Evolutionary conservation across 1,140 invertebrate genomes (phyloP).

Genomic region (Drosophila orosa): DNA sequence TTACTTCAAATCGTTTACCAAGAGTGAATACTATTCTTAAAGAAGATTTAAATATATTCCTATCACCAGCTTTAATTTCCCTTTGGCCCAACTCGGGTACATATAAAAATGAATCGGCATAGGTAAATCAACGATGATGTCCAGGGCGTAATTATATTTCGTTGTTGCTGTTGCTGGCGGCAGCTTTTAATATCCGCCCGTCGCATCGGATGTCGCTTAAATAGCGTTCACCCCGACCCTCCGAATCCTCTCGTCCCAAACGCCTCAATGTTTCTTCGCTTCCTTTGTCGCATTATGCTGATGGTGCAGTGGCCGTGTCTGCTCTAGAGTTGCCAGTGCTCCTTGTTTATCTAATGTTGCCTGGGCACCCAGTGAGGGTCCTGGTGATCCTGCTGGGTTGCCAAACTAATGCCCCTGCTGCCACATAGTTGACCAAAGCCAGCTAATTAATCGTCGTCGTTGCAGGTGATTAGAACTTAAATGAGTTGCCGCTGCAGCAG

Average conservation of each 20-base stretch:
- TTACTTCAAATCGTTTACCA: not conserved
- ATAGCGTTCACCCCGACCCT: slow-evolving; percentile 26
- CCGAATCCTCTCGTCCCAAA: not conserved
- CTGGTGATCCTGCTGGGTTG: slow-evolving; percentile 16
- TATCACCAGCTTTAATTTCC: not conserved
- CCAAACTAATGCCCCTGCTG: slow-evolving; percentile 70
- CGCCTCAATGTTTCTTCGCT: not conserved
- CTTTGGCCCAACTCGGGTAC: not conserved
- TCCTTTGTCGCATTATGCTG: slow-evolving; percentile 62
- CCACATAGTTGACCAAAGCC: slow-evolving; percentile 54
- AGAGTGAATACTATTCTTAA: not conserved
- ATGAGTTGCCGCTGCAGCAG: slow-evolving; percentile 59
- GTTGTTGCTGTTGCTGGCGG: slow-evolving; percentile 23
- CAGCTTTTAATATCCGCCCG: slow-evolving; percentile 63
- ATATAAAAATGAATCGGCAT: not conserved
- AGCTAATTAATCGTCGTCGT: slow-evolving; percentile 73
- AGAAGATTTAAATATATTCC: not conserved
- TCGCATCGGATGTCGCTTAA: slow-evolving; percentile 64
- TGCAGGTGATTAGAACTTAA: slow-evolving; percentile 77
- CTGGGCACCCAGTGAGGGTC: slow-evolving; percentile 5
- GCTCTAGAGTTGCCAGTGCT: slow-evolving; percentile 29
- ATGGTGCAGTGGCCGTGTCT: slow-evolving; percentile 14
- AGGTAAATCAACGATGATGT: not conserved
- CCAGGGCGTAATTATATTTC: slow-evolving; percentile 63
- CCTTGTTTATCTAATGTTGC: slow-evolving; percentile 65